Conservation (phyloP, 2,888 invertebrate species). For the Amphimallon solstitiale region DNA sequence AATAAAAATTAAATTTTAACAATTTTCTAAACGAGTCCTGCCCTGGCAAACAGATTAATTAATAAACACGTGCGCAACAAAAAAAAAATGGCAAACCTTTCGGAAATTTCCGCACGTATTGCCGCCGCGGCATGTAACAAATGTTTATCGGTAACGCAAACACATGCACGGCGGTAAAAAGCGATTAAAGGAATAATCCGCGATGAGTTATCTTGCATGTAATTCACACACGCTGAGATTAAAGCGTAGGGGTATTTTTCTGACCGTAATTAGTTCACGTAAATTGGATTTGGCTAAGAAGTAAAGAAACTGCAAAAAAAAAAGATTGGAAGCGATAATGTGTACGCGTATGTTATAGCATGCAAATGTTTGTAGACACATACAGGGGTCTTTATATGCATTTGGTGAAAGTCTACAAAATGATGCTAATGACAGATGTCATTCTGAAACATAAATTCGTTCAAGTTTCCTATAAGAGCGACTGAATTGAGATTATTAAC, state of each 20-base stretch:
- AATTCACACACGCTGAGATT: slow-evolving; percentile 23
- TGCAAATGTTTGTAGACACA: no score
- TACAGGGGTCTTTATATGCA: no score
- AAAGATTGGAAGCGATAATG: not conserved
- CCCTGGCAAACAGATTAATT: slow-evolving; percentile 16
- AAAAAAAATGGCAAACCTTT: slow-evolving; percentile 10
- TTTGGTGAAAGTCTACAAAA: no score
- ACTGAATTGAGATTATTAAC: no score
- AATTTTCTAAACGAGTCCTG: not conserved
- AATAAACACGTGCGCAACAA: slow-evolving; percentile 13
- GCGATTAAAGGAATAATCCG: slow-evolving; percentile 36
- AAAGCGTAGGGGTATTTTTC: not conserved
- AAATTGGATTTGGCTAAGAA: not conserved
- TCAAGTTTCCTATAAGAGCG: no score
- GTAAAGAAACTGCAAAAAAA: not conserved
- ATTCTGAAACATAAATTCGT: no score
- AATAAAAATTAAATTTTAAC: not conserved
- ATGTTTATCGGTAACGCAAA: slow-evolving; percentile 29
- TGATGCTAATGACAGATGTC: no score
- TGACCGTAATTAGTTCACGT: not conserved
- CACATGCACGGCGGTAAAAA: slow-evolving; percentile 23
- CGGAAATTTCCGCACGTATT: slow-evolving; percentile 5
- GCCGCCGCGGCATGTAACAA: not conserved
- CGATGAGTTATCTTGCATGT: slow-evolving; percentile 30
- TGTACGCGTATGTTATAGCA: no score